Percentiles rank a stretch among this genome's conserved stretches.
Evolutionary conservation across 1,140 invertebrate species (phyloP).

Genomic region (Thrips palmi): DNA sequence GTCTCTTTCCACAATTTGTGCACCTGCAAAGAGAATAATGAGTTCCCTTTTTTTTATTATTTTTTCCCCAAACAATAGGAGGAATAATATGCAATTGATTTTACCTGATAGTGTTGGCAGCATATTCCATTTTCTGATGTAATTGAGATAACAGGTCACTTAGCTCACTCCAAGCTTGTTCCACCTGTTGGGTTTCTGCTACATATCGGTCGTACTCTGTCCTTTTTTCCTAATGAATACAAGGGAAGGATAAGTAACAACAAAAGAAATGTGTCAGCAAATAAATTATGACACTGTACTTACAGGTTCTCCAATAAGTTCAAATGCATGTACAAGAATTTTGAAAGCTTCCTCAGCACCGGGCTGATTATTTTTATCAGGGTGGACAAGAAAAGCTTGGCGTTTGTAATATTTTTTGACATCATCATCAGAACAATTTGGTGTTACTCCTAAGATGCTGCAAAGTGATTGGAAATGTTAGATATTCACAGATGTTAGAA

Average conservation of each 20-base stretch:
- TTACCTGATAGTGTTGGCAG: conserved; percentile 65
- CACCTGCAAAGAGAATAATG: conserved; percentile 29
- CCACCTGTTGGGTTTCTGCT: conserved; percentile 54
- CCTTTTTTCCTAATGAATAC: conserved; percentile 45
- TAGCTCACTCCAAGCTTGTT: conserved; percentile 66
- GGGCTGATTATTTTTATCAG: conserved; percentile 84
- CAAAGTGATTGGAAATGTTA: conserved; percentile 14
- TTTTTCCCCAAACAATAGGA: not conserved
- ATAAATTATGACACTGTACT: conserved; percentile 16
- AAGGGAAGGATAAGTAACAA: conserved; percentile 1
- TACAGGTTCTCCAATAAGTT: conserved; percentile 82
- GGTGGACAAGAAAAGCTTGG: conserved; percentile 86
- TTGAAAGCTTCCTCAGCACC: conserved; percentile 93
- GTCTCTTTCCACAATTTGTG: conserved; percentile 77
- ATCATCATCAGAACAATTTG: conserved; percentile 75
- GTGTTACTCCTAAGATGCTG: conserved; percentile 72
- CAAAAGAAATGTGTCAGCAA: conserved; percentile 3
- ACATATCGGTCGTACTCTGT: conserved; percentile 51
- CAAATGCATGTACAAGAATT: conserved; percentile 84
- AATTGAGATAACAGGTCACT: conserved; percentile 65
- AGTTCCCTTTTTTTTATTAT: conserved; percentile 4
- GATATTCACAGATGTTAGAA: not conserved
- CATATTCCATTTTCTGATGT: conserved; percentile 85
- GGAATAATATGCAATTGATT: conserved; percentile 8
- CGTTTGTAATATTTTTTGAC: conserved; percentile 82